Conservation (phyloP, 1,140 invertebrate species). For the Physella acuta region DNA sequence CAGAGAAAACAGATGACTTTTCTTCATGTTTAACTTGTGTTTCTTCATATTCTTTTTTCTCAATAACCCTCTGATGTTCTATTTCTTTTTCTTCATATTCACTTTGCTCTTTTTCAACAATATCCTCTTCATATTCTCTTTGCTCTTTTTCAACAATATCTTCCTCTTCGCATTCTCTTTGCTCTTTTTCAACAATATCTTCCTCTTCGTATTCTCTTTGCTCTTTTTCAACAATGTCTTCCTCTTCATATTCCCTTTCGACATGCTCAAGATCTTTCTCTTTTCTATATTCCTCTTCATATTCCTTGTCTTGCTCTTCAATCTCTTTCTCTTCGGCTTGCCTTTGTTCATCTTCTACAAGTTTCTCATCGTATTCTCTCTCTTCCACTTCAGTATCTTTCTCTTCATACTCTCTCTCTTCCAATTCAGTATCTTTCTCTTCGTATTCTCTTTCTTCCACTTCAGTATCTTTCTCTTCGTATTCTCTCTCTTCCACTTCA, state of each 20-base stretch:
- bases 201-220: neutral
- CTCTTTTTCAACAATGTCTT: neutral
- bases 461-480: neutral
- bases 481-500: neutral
- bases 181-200: neutral
- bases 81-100: neutral
- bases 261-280: constrained; percentile 6
- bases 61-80: too few relatives aligned
- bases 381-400: neutral
- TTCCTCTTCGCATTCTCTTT: neutral
- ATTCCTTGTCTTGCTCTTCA: neutral
- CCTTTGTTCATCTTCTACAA: neutral
- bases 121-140: constrained; percentile 29
- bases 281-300: neutral
- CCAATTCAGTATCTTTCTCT: neutral
- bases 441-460: neutral
- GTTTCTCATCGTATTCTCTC: neutral
- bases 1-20: too few relatives aligned
- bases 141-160: neutral
- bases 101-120: constrained; percentile 7
- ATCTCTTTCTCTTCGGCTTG: neutral
- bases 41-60: constrained; percentile 19
- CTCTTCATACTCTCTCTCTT: neutral
- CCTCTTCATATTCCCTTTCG: neutral
- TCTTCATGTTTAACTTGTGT: neutral